Conservation (phyloP, 2,888 invertebrate species). For the Dasysyrphus tricinctus region DNA sequence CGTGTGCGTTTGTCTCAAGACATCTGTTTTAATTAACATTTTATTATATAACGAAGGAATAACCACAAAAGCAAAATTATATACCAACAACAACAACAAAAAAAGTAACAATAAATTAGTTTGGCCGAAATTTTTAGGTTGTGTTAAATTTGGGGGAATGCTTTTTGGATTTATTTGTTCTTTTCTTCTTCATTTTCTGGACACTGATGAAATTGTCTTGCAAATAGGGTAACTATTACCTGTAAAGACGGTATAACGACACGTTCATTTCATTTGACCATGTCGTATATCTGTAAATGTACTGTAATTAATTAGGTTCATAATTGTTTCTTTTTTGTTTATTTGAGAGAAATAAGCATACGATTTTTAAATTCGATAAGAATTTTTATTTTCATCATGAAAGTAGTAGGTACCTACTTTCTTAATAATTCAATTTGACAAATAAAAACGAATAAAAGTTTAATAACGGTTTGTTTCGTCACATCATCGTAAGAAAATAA, state of each 20-base stretch:
- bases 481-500: too few relatives aligned
- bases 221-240: slow-evolving; percentile 9
- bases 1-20: slow-evolving; percentile 72
- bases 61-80: slow-evolving; percentile 19
- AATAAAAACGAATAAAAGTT: slow-evolving; percentile 16
- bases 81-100: not conserved
- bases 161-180: slow-evolving; percentile 68
- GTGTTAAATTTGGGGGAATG: slow-evolving; percentile 73
- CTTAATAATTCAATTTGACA: slow-evolving; percentile 48
- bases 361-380: slow-evolving; percentile 58
- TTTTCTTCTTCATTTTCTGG: slow-evolving; percentile 23
- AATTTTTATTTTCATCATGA: slow-evolving; percentile 59
- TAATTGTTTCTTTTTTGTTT: slow-evolving; percentile 49
- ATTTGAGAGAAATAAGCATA: slow-evolving; percentile 32
- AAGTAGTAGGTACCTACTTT: slow-evolving; percentile 7
- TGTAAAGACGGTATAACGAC: not conserved
- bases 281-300: slow-evolving; percentile 65
- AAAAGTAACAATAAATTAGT: slow-evolving; percentile 64
- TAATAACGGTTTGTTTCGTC: not conserved
- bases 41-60: slow-evolving; percentile 42
- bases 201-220: slow-evolving; percentile 17
- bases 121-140: slow-evolving; percentile 44
- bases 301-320: slow-evolving; percentile 71
- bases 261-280: slow-evolving; percentile 43
- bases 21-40: slow-evolving; percentile 75